Evolutionary conservation across 2,888 invertebrate species (phyloP).

Genomic region (Xylophagus ater): DNA sequence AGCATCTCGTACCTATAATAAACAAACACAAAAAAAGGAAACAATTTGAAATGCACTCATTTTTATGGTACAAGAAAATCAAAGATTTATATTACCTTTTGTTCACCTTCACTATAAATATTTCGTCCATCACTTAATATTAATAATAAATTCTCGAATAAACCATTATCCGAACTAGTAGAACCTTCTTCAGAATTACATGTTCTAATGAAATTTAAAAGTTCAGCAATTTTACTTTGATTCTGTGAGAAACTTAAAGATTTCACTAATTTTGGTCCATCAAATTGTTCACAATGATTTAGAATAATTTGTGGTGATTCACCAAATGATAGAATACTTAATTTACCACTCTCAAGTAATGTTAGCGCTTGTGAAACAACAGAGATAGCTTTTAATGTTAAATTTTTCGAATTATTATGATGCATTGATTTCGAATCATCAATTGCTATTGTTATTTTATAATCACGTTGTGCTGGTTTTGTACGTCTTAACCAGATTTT

Average conservation of each 20-base stretch:
- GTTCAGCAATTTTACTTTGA: constrained; percentile 73
- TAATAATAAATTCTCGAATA: constrained; percentile 56
- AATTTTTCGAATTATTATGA: constrained; percentile 77
- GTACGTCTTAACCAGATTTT: constrained; percentile 97
- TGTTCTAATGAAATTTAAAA: constrained; percentile 68
- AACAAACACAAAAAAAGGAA: background rate
- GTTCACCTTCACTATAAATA: constrained; percentile 77
- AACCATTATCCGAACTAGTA: constrained; percentile 35
- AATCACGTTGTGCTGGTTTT: constrained; percentile 89
- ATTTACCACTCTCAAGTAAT: constrained; percentile 85
- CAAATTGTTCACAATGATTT: constrained; percentile 69
- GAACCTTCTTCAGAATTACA: constrained; percentile 44
- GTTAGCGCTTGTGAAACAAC: constrained; percentile 82
- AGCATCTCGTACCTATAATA: constrained; percentile 52
- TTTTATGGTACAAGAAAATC: background rate
- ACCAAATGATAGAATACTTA: constrained; percentile 87
- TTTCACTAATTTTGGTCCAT: constrained; percentile 71
- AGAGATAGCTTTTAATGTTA: constrained; percentile 91
- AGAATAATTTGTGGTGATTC: constrained; percentile 77
- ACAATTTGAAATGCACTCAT: background rate
- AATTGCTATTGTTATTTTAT: constrained; percentile 90
- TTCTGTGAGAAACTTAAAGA: constrained; percentile 80
- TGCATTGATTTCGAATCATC: constrained; percentile 91
- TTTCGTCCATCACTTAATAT: constrained; percentile 94
- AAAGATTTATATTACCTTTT: constrained; percentile 43